Base-by-base conservation (phyloP, 1,140 invertebrate species). In the Heliconius hermathena region DNA sequence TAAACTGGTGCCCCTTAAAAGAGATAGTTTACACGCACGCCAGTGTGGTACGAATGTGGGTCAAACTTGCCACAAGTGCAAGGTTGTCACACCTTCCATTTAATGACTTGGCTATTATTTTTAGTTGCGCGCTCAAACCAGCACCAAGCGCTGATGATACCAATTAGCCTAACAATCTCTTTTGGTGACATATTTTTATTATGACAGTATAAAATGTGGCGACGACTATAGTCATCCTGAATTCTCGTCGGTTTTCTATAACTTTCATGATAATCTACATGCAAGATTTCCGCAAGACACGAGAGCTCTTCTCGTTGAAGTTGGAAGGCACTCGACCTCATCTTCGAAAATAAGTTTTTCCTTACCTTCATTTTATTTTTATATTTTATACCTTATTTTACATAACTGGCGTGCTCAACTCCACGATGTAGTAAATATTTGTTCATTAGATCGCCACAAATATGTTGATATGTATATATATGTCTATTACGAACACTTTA, bases 11-110 rank as follows among this genome's bases (percentile, higher is more conserved):
- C 84, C 82, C 60, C 83, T 83, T 90, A 81, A 87, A 84, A 84
- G 87, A 87, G 88, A 91, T 88, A 91, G 88, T 85, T 79, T 72
- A 76, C 85, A 89, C 84, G 87, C 90, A 90, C 87, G 87, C 82
- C 79, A 82, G 72, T 74, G 79, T 52, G 78, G 84, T 73, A 81
- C 79, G 73, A 84, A 87, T 83, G 82, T 85, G 82, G 84, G 86
- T 90, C 85, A 89, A 78, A 84, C 79, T 76, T 81, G 83, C 78
- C 76, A 79, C 81, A 82, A 82, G 80, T 85, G 86, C 85, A 85
- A 78, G 82, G 83, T 87, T 87, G 86, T 87, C 87, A 89, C 76
- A 83, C 79, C 70, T 78, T 80, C 75, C 78, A 80, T 75, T 80
- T 84, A 82, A 82, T 82, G 80, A 81, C 73, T 76, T 73, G 66